Evolutionary conservation across 2,888 invertebrate species (phyloP), one percentile per base, ranked within the genome.

Genomic region (Cyclophora punctaria): DNA sequence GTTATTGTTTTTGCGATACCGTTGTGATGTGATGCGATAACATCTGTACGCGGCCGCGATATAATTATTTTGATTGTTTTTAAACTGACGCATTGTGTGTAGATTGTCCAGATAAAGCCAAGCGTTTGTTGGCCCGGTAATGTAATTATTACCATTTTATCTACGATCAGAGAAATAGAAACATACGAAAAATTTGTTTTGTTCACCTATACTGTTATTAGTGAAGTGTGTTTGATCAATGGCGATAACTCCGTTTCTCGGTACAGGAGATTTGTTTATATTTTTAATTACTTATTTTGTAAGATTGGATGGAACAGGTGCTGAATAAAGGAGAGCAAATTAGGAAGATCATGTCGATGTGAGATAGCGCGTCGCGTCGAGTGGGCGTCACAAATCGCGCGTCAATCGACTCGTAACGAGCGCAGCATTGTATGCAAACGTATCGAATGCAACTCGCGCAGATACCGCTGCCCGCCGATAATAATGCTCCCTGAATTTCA

Each of bases 401-500:
- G 75, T 72, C 72, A 67, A 74, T 76, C 77, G 71, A 43, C 46
- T 37, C 66, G 68, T 80, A 80, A 81, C 81, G 80, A 81, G 69
- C 66, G 57, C 59, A 48, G 75, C 73, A 85, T 85, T 85, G 85
- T 85, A 85, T 85, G 84, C 81, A 82, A 84, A 85, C 53, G 3
- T 44, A 49, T 34, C 47, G 49, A 48, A 49, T 45, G 51, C 47
- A 51, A 46, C 48, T 64, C 61, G 60, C 57, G 56, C 55, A 62
- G 64, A 64, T 66, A 64, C 60, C 55, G 59, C 60, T 63, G 60
- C 62, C 5, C 37, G 5, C 62, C 61, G 60, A 69, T 64, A 64
- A 65, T 67, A 67, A 63, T 60, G 59, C 59, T 56, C 53, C 51
- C 33, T 48, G 53, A 61, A 62, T 64, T 60, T 59, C 4, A 62